A percentile compares a stretch with the other conserved stretches of the same genome.
Evolutionary conservation across 2,888 invertebrate species (phyloP).

Genomic region (Drosophila limbata): DNA sequence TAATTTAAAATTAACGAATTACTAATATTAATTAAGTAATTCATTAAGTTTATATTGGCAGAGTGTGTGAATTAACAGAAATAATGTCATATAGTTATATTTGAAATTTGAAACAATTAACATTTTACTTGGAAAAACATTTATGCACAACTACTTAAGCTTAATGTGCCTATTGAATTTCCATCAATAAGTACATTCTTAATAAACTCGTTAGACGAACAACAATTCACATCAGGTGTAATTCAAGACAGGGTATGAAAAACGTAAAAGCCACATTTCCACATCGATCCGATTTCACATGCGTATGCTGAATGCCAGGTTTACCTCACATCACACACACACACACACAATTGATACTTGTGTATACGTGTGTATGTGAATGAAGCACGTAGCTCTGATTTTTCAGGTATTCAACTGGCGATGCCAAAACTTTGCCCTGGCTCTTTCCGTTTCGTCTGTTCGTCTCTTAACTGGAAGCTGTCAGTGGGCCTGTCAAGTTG

Average conservation of each 20-base stretch:
- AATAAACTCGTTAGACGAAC: slow-evolving; percentile 8
- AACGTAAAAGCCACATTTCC: slow-evolving; percentile 16
- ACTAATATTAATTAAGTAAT: not conserved
- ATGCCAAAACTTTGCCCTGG: slow-evolving; percentile 47
- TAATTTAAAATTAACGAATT: not conserved
- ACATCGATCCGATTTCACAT: slow-evolving; percentile 49
- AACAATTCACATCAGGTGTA: not conserved
- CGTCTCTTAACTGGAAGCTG: slow-evolving; percentile 28
- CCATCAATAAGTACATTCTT: too few relatives aligned
- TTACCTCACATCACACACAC: slow-evolving; percentile 27
- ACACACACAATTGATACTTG: slow-evolving; percentile 17
- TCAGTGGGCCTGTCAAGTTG: slow-evolving; percentile 57
- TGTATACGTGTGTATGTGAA: slow-evolving; percentile 21
- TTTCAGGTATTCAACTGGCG: slow-evolving; percentile 56
- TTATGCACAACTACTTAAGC: not conserved
- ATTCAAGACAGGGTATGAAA: slow-evolving; percentile 26
- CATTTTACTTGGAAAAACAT: not conserved
- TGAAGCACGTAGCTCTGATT: slow-evolving; percentile 53
- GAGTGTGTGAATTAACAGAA: not conserved
- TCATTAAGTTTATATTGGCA: not conserved
- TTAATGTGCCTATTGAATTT: not conserved
- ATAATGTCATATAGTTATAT: not conserved
- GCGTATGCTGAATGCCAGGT: slow-evolving; percentile 44
- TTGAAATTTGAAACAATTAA: not conserved
- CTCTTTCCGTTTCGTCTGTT: slow-evolving; percentile 4